Evolutionary conservation across 2,888 invertebrate species (phyloP).

Genomic region (Nineta flava): DNA sequence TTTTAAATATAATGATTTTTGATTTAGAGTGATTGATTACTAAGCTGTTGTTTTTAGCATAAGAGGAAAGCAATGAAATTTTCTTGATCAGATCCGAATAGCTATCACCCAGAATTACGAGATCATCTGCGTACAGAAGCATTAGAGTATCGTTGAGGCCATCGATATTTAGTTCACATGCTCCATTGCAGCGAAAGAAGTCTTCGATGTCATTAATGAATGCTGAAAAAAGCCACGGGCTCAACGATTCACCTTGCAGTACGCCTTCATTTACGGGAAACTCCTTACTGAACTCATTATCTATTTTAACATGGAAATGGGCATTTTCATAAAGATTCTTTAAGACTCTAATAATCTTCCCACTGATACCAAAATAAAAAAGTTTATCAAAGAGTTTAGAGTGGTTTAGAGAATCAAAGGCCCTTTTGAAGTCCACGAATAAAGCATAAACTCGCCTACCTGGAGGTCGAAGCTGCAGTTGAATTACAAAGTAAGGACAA

Average conservation of each 20-base stretch:
- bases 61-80: background rate
- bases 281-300: background rate
- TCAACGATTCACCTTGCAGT: too few species aligned
- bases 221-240: too few species aligned
- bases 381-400: background rate
- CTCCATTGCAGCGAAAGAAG: background rate
- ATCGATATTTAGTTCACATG: background rate
- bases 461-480: background rate
- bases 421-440: background rate
- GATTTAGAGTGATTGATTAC: background rate
- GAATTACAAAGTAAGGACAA: background rate
- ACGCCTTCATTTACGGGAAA: background rate
- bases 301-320: background rate
- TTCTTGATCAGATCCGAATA: background rate
- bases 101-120: background rate
- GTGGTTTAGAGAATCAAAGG: too few species aligned
- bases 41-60: background rate
- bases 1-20: background rate
- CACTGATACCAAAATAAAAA: background rate
- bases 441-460: background rate
- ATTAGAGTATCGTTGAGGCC: background rate
- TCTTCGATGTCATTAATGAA: background rate
- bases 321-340: background rate
- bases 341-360: background rate
- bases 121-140: background rate